These are phyloP conservation scores for Lethocerus indicus DNA, from an alignment of 1,140 invertebrate species.

Conservation along the genomic window DNA sequence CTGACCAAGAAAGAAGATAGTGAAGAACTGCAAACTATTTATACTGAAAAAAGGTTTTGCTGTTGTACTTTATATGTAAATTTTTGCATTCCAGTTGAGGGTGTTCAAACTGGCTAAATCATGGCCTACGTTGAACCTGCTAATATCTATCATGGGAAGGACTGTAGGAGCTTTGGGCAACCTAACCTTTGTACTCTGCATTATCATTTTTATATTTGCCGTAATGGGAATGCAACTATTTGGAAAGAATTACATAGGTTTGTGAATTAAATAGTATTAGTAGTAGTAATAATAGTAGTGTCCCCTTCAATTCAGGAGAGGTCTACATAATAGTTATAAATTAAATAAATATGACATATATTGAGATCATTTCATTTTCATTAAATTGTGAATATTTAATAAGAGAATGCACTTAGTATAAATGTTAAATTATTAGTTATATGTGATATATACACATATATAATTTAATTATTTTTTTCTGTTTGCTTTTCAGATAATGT, in stretches of 20 bases:
- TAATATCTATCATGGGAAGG: slow-evolving; percentile 96
- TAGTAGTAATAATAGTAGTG: not conserved
- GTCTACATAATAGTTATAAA: not conserved
- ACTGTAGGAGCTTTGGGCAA: slow-evolving; percentile 96
- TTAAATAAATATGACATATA: not conserved
- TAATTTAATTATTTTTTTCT: not conserved
- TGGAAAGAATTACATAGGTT: slow-evolving; percentile 79
- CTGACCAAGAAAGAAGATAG: not conserved
- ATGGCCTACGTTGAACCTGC: slow-evolving; percentile 94
- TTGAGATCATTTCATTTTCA: no score
- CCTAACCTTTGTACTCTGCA: slow-evolving; percentile 90
- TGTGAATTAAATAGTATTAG: slow-evolving; percentile 19
- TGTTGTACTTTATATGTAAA: not conserved
- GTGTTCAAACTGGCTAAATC: slow-evolving; percentile 99
- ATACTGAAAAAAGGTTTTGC: slow-evolving; percentile 2
- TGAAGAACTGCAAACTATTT: not conserved
- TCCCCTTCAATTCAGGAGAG: not conserved
- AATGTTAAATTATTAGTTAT: not conserved
- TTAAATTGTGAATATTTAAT: not conserved
- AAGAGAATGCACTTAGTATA: not conserved
- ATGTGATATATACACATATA: not conserved
- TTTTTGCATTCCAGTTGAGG: slow-evolving; percentile 58
- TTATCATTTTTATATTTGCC: slow-evolving; percentile 98
- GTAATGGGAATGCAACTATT: slow-evolving; percentile 98
- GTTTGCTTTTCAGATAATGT: slow-evolving; percentile 49